Conservation (phyloP, 2,113 vertebrate species). For the Delphinus delphis region DNA sequence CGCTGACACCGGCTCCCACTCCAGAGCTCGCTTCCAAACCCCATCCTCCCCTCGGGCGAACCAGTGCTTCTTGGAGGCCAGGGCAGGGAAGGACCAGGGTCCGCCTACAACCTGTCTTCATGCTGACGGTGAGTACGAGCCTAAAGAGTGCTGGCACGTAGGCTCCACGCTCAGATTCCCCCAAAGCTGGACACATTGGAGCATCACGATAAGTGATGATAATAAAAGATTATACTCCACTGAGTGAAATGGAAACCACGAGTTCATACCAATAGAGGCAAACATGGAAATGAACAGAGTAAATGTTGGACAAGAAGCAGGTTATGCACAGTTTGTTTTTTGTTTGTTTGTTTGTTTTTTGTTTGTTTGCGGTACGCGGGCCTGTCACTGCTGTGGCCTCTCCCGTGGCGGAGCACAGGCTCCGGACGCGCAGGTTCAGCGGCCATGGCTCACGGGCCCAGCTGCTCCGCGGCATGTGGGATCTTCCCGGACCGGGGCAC, state of each 20-base stretch:
- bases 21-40: not conserved
- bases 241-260: accelerated
- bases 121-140: not conserved
- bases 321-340: no score
- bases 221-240: accelerated
- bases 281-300: not conserved
- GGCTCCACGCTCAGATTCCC: no score
- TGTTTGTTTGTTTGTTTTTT: no score
- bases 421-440: no score
- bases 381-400: accelerated
- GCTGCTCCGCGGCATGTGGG: accelerated
- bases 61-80: not conserved
- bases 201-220: no score
- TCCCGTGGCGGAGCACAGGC: no score
- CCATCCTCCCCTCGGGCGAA: not conserved
- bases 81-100: not conserved
- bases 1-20: not conserved
- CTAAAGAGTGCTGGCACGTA: not conserved
- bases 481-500: no score
- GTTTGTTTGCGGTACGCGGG: no score
- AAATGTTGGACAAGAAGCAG: not conserved
- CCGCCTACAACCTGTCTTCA: not conserved
- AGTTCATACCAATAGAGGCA: accelerated
- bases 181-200: not conserved
- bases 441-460: no score